Conservation (phyloP, 37 sponge, comb jelly and placozoan genomes). For the Tethya wilhelma region DNA sequence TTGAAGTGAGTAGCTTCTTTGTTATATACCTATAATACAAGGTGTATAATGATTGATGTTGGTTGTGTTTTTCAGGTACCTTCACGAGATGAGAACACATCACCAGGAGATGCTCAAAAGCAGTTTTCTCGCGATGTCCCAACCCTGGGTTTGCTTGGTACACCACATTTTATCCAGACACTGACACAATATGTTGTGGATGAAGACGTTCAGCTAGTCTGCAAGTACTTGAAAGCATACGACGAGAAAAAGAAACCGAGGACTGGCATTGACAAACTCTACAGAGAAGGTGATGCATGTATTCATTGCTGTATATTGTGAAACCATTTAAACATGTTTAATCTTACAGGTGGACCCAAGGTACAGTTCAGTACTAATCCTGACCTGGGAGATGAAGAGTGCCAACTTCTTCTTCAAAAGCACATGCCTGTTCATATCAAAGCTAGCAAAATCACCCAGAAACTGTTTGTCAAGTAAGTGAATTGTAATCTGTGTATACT, state of each 20-base stretch:
- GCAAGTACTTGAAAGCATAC: conserved; percentile 84
- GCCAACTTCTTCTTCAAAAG: conserved; percentile 50
- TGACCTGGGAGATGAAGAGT: conserved; percentile 45
- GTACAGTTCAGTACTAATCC: conserved; percentile 60
- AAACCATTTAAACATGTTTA: neutral
- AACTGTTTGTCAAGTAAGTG: conserved; percentile 76
- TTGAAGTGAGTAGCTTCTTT: conserved; percentile 78
- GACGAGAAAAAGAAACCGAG: neutral
- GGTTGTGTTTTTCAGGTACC: conserved; percentile 21
- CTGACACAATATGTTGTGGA: conserved; percentile 56
- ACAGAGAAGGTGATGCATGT: conserved; percentile 49
- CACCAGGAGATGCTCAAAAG: conserved; percentile 53
- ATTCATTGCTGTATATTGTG: neutral
- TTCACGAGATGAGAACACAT: conserved; percentile 2
- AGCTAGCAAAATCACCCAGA: conserved; percentile 65
- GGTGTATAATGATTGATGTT: no score
- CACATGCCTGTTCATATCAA: conserved; percentile 61
- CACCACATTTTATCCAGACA: conserved; percentile 42
- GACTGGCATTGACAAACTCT: conserved; percentile 58
- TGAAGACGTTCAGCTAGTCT: conserved; percentile 78
- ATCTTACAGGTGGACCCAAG: conserved; percentile 3
- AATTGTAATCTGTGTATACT: neutral
- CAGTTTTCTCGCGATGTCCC: conserved; percentile 59
- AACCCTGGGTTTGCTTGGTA: conserved; percentile 60
- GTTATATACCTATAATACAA: no score